phyloP scores from a whole-genome alignment of 2,888 invertebrate genomes.

The Erpobdella octoculata region DNA sequence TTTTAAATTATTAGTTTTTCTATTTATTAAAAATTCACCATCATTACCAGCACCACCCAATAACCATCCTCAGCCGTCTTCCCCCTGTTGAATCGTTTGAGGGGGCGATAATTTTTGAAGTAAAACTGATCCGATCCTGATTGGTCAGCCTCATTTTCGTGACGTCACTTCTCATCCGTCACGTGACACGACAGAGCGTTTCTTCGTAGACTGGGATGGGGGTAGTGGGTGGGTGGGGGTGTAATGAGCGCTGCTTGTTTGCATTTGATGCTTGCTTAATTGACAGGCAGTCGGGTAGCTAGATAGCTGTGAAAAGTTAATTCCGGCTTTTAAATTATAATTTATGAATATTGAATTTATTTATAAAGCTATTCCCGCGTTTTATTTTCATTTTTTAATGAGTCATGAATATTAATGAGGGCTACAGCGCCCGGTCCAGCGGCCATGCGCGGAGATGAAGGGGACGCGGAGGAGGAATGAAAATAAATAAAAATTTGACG shows the following conservation, averaged over 20 bases:
- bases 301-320: background rate
- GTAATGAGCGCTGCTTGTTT: background rate
- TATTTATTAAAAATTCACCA: no score
- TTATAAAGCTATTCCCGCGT: no score
- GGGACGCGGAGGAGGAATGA: background rate
- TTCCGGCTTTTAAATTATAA: no score
- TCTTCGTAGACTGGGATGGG: background rate
- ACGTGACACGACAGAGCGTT: background rate
- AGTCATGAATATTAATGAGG: no score
- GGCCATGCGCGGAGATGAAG: background rate
- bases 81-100: no score
- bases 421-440: no score
- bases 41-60: no score
- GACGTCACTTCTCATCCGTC: background rate
- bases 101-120: no score
- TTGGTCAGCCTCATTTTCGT: background rate
- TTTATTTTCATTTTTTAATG: no score
- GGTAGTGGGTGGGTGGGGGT: background rate
- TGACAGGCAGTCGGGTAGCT: background rate
- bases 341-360: no score
- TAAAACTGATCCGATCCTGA: constrained; percentile 3
- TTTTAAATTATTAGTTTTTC: no score
- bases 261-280: background rate
- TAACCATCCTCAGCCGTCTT: no score
- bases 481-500: background rate